Percentiles rank a stretch among this genome's conserved stretches.
phyloP scores from a whole-genome alignment of 2,113 vertebrate species.

The Callipepla californica region DNA sequence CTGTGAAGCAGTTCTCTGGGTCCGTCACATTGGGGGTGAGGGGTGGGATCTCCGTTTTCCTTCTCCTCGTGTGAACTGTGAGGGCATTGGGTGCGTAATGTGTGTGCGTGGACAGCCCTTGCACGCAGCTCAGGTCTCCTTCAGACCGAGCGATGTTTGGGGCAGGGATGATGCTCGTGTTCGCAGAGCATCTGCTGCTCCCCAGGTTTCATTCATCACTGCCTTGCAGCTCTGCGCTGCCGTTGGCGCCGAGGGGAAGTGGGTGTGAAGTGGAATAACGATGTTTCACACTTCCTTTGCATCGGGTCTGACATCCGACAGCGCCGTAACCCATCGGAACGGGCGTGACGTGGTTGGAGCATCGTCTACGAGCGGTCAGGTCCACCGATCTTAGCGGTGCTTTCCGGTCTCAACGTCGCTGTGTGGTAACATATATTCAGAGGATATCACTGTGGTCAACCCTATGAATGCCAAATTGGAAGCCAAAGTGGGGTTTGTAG shows the following conservation, averaged over 20 bases:
- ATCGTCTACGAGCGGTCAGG: neutral
- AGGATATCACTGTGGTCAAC: fast-evolving
- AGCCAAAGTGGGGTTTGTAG: neutral
- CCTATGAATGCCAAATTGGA: fast-evolving
- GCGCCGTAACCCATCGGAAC: neutral
- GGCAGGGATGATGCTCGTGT: conserved; percentile 2
- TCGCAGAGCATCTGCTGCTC: conserved; percentile 60
- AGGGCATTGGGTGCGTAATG: neutral
- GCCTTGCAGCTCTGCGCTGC: conserved; percentile 45
- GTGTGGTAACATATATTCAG: too few relatives aligned
- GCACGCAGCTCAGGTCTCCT: conserved; percentile 16
- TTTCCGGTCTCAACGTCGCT: too few relatives aligned
- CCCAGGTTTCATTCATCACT: conserved; percentile 65
- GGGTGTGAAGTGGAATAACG: conserved; percentile 70
- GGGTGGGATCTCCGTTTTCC: neutral
- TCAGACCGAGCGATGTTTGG: neutral
- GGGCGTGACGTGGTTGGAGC: neutral
- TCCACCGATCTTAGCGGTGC: too few relatives aligned
- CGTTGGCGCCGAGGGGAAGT: conserved; percentile 45
- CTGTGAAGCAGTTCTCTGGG: neutral
- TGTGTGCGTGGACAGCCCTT: neutral
- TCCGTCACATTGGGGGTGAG: fast-evolving
- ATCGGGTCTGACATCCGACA: neutral
- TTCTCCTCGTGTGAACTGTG: neutral
- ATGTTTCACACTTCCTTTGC: conserved; percentile 57